Percentiles rank a stretch among this genome's conserved stretches.
Evolutionary conservation across 2,888 invertebrate species (phyloP).

Genomic region (Cecidostiba fungosa): DNA sequence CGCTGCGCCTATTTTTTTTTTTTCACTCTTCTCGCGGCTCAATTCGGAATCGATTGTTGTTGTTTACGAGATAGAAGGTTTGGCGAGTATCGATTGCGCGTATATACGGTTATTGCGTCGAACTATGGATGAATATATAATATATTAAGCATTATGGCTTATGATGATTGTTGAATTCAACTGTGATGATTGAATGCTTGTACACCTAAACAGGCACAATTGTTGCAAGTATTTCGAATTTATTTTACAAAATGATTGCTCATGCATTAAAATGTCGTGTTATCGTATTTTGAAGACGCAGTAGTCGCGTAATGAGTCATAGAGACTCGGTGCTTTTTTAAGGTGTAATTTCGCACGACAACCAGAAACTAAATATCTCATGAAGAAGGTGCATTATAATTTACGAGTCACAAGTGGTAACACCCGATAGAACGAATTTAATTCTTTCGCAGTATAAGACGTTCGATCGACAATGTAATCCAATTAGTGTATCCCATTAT

Average conservation of each 20-base stretch:
- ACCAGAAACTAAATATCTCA: background rate
- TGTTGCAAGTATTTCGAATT: background rate
- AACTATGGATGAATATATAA: no score
- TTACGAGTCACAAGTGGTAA: background rate
- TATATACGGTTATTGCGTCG: background rate
- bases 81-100: background rate
- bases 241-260: no score
- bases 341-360: background rate
- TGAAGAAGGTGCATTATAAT: background rate
- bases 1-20: constrained; percentile 22
- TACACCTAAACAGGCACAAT: background rate
- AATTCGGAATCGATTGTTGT: background rate
- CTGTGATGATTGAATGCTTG: no score
- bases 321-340: background rate
- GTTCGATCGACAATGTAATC: no score
- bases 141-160: background rate
- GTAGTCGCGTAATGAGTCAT: background rate
- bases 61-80: background rate
- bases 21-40: background rate
- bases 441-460: background rate
- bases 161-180: no score
- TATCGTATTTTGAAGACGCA: background rate
- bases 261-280: no score
- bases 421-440: background rate
- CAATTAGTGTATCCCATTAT: no score